Conservation (phyloP, 2,888 invertebrate species). For the Drosophila phalerata region DNA sequence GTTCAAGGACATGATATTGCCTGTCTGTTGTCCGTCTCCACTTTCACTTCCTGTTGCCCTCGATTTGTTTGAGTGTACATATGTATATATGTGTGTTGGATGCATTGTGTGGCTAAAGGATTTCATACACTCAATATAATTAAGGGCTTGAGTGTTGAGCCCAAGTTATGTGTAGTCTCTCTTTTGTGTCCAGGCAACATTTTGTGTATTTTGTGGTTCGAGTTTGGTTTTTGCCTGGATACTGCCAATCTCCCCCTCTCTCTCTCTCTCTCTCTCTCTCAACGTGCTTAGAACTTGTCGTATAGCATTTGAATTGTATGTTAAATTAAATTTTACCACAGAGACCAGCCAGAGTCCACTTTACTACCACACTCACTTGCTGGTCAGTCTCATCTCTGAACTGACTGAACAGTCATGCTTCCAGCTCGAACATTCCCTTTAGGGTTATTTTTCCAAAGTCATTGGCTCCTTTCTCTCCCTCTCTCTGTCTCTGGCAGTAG, state of each 20-base stretch:
- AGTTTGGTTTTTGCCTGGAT: conserved; percentile 51
- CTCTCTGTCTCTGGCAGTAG: neutral
- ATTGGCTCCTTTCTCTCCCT: conserved; percentile 31
- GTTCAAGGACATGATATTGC: conserved; percentile 66
- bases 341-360: conserved; percentile 60
- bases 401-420: conserved; percentile 21
- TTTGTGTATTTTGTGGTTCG: conserved; percentile 70
- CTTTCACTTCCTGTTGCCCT: conserved; percentile 72
- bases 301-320: conserved; percentile 75
- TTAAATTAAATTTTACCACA: conserved; percentile 81
- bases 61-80: conserved; percentile 20
- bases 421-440: neutral
- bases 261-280: conserved; percentile 11
- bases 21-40: conserved; percentile 53
- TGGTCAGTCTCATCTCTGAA: neutral
- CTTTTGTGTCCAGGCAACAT: conserved; percentile 73
- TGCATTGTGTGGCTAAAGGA: conserved; percentile 80
- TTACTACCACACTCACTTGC: neutral
- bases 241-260: conserved; percentile 24
- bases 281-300: conserved; percentile 57
- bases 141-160: conserved; percentile 79
- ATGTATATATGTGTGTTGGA: conserved; percentile 17
- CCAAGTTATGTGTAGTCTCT: conserved; percentile 47
- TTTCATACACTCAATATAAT: conserved; percentile 84
- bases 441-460: conserved; percentile 46